Evolutionary conservation across 2,113 vertebrate species (phyloP), one percentile per base, ranked within the genome.

Genomic region (Passer montanus): DNA sequence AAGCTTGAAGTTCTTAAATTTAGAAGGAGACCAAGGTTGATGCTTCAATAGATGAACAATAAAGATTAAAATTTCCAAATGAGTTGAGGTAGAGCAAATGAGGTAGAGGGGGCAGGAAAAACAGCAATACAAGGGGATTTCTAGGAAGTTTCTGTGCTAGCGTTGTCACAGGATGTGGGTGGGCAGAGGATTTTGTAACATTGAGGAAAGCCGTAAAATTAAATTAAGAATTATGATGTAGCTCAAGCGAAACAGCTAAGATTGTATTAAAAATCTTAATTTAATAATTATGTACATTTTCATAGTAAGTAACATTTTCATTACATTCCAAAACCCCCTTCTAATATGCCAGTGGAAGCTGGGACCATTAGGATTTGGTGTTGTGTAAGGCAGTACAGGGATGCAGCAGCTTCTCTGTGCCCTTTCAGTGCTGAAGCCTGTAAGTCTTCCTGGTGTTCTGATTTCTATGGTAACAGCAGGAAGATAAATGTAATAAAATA

Each of bases 401-500:
- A 64, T 92, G 63, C 50, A 90, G 94, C 90, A 95, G 92, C 93
- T 73, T 91, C 74, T 89, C 67, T 60, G 64, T 95, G 93, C 94
- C 95, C 93, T 94, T 91, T 88, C 5, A 1, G 39, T 93, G 73
- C 80, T 86, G 90, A 88, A 94, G 89, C 84, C 90, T 81, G 3
- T 78, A 83, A 95, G 74, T 95, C 90, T 93, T 95, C 76, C 87
- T 94, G 92, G 53, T 94, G 35, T 90, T 94, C 81, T 70, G 84
- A 97, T 97, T 96, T 97, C 92, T 97, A 92, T 92, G 93, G 94
- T 95, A 96, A 95, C 95, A 93, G 78, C 81, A 84, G 89, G 74
- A 92, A 89, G 85, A 91, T 73, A 96, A 82, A 87, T 1, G 5
- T 84, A 89, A 92, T 87, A 76, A 89, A 95, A 80, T 69, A 89